phyloP scores from a whole-genome alignment of 2,888 invertebrate species.

The Acleris sparsana region DNA sequence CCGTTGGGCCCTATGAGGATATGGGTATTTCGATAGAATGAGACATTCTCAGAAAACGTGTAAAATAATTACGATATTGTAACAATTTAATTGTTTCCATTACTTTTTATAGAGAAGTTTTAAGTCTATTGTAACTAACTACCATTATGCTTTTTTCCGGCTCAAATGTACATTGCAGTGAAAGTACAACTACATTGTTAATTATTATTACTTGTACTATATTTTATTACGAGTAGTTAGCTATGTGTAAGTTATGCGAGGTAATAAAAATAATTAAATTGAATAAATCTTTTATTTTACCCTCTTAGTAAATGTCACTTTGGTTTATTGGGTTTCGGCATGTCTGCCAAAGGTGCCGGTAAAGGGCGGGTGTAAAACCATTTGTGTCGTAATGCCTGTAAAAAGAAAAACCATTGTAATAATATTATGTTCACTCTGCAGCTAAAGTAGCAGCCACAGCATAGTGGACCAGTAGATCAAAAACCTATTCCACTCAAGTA shows the following conservation, averaged over 20 bases:
- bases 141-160: slow-evolving; percentile 44
- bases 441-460: too few species aligned
- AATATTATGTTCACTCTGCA: background rate
- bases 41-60: background rate
- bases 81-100: background rate
- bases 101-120: slow-evolving; percentile 10
- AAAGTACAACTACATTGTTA: slow-evolving; percentile 66
- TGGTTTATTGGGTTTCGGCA: slow-evolving; percentile 85
- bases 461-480: too few species aligned
- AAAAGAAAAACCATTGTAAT: slow-evolving; percentile 40
- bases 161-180: slow-evolving; percentile 62
- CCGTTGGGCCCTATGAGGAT: too few species aligned
- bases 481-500: too few species aligned
- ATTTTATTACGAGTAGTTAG: slow-evolving; percentile 45
- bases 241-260: slow-evolving; percentile 51
- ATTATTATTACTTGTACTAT: slow-evolving; percentile 59
- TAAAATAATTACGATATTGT: background rate
- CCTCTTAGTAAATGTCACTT: background rate
- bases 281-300: slow-evolving; percentile 43
- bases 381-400: slow-evolving; percentile 88
- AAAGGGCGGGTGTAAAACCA: slow-evolving; percentile 89
- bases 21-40: background rate
- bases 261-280: slow-evolving; percentile 51
- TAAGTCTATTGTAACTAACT: slow-evolving; percentile 9
- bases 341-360: slow-evolving; percentile 85